These are phyloP conservation scores for Amia ocellicauda DNA, from an alignment of 2,113 vertebrate species.

Conservation along the genomic window DNA sequence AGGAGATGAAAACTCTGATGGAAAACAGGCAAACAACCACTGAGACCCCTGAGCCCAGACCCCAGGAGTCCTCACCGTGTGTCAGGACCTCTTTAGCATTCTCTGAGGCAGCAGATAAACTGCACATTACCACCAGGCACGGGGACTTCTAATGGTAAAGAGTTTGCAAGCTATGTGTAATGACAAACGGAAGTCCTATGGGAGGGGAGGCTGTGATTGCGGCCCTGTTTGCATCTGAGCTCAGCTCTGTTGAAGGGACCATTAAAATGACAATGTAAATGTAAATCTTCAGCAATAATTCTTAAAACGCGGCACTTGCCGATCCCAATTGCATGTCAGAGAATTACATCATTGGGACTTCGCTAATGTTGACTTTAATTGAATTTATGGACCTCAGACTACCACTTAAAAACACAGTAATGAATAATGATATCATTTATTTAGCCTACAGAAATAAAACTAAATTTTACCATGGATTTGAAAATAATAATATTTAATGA, in stretches of 20 bases:
- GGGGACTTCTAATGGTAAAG: slow-evolving; percentile 61
- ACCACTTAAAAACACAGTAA: slow-evolving; percentile 61
- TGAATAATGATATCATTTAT: slow-evolving; percentile 70
- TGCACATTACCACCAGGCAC: slow-evolving; percentile 75
- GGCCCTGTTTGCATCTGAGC: slow-evolving; percentile 77
- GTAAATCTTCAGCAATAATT: slow-evolving; percentile 74
- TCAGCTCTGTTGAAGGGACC: slow-evolving; percentile 58
- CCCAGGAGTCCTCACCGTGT: slow-evolving; percentile 61
- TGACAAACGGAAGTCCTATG: slow-evolving; percentile 68
- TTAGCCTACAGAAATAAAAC: slow-evolving; percentile 71
- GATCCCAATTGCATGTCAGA: slow-evolving; percentile 19
- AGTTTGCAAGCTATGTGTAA: slow-evolving; percentile 64
- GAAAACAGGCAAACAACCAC: slow-evolving; percentile 79
- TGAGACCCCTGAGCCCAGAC: slow-evolving; percentile 66
- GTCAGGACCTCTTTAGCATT: slow-evolving; percentile 78
- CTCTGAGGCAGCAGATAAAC: slow-evolving; percentile 75
- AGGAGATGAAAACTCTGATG: slow-evolving; percentile 79
- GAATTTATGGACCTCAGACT: slow-evolving; percentile 74
- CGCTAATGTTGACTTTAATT: slow-evolving; percentile 50
- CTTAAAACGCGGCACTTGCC: slow-evolving; percentile 59
- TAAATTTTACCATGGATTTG: slow-evolving; percentile 1
- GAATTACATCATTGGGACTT: slow-evolving; percentile 15
- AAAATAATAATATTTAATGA: background rate
- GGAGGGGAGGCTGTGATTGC: slow-evolving; percentile 67
- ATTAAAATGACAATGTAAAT: slow-evolving; percentile 83